Evolutionary conservation across 2,113 vertebrate genomes (phyloP).

Genomic region (Rhea americana): DNA sequence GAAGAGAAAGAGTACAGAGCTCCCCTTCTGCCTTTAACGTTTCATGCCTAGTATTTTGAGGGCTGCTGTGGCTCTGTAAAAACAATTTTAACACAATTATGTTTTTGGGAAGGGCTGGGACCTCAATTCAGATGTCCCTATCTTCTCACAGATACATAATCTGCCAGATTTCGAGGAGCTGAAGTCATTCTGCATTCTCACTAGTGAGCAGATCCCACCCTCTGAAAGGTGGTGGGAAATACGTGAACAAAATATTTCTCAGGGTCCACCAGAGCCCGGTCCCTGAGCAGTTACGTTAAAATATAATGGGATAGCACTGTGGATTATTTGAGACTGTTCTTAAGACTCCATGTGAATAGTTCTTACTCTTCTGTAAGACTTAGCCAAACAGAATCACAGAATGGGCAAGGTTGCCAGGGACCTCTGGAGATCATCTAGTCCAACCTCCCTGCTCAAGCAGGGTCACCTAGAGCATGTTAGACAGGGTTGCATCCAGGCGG

Average conservation of each 20-base stretch:
- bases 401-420: too few species aligned
- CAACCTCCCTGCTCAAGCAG: too few species aligned
- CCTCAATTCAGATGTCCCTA: accelerated
- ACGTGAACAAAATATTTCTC: neutral
- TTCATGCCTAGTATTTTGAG: neutral
- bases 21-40: accelerated
- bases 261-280: neutral
- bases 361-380: neutral
- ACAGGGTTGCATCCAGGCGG: too few species aligned
- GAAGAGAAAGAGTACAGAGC: neutral
- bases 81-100: neutral
- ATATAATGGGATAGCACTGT: neutral
- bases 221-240: neutral
- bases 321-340: neutral
- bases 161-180: neutral
- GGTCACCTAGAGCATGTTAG: too few species aligned
- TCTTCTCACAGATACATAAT: accelerated
- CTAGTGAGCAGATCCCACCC: neutral
- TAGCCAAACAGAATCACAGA: neutral
- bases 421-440: too few species aligned
- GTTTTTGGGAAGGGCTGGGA: neutral
- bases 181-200: neutral
- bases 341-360: neutral
- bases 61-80: neutral
- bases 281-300: neutral